A percentile compares a stretch with the other conserved stretches of the same genome.
Conservation (phyloP, 2,888 invertebrate genomes). For the Protophormia terraenovae region DNA sequence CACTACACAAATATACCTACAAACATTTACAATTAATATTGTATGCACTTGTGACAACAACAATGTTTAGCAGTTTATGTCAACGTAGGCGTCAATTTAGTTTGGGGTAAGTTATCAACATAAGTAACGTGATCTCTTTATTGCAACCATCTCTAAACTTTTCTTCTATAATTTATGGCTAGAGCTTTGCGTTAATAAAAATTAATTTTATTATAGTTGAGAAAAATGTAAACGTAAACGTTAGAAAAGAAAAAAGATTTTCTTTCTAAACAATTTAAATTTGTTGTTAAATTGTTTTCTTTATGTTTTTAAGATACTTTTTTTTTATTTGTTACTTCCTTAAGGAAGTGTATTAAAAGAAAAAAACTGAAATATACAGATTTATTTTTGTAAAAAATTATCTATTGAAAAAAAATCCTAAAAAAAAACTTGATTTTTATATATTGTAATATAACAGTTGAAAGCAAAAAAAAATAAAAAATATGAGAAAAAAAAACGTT, state of each 20-base stretch:
- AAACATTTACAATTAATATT: slow-evolving; percentile 60
- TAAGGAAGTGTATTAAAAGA: slow-evolving; percentile 9
- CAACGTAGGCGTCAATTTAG: slow-evolving; percentile 72
- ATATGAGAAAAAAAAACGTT: neutral
- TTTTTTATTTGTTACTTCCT: neutral
- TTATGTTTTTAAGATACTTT: slow-evolving; percentile 7
- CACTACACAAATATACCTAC: slow-evolving; percentile 64
- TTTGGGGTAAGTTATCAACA: slow-evolving; percentile 74
- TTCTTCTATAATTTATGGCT: neutral
- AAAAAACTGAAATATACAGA: slow-evolving; percentile 19
- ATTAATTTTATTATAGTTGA: slow-evolving; percentile 9
- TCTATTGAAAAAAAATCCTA: slow-evolving; percentile 2
- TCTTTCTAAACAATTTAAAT: neutral
- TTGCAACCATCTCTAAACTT: neutral
- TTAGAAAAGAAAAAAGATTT: neutral
- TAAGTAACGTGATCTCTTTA: too few species aligned
- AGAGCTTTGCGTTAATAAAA: slow-evolving; percentile 38
- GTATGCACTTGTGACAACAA: slow-evolving; percentile 64
- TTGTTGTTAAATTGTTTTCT: neutral
- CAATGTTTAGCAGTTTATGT: slow-evolving; percentile 71
- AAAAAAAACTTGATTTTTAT: slow-evolving; percentile 14
- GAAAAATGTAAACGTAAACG: neutral
- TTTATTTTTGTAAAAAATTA: slow-evolving; percentile 57
- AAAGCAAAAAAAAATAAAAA: neutral
- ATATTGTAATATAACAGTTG: slow-evolving; percentile 43